Conservation (phyloP, 2,797 vertebrate genomes). For the Phyllotis vaccarum region DNA sequence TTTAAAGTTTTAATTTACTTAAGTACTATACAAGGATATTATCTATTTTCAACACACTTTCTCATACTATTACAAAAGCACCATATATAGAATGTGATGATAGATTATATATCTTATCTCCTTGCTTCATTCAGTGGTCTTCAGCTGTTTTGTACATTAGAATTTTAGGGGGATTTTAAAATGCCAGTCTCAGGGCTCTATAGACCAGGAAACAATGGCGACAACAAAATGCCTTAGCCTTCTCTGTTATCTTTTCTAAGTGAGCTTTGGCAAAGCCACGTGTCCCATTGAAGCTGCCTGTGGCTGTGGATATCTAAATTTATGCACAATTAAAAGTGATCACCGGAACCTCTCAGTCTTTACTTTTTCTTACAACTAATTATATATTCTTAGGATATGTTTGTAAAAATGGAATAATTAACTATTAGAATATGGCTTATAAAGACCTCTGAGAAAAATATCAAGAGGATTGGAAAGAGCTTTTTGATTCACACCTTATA, state of each 20-base stretch:
- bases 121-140: slow-evolving; percentile 10
- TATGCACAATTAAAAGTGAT: background rate
- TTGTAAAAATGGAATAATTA: slow-evolving; percentile 13
- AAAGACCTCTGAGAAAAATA: slow-evolving; percentile 12
- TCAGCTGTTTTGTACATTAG: background rate
- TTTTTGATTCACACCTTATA: background rate
- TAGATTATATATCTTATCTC: slow-evolving; percentile 21
- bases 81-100: background rate
- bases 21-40: slow-evolving; percentile 24
- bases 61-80: background rate
- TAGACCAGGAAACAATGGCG: background rate
- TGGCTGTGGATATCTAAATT: slow-evolving; percentile 7
- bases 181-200: background rate
- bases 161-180: background rate
- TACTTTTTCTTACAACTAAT: background rate
- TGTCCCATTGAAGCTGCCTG: background rate
- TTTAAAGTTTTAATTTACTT: slow-evolving; percentile 49
- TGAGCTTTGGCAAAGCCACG: background rate
- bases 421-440: background rate
- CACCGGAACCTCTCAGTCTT: background rate
- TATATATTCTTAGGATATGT: background rate
- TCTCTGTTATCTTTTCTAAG: slow-evolving; percentile 42
- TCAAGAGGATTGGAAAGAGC: background rate
- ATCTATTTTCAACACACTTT: slow-evolving; percentile 4
- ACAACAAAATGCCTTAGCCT: background rate